A percentile compares a stretch with the other conserved stretches of the same genome.
Evolutionary conservation across 2,113 vertebrate genomes (phyloP).

Genomic region (Grus americana): DNA sequence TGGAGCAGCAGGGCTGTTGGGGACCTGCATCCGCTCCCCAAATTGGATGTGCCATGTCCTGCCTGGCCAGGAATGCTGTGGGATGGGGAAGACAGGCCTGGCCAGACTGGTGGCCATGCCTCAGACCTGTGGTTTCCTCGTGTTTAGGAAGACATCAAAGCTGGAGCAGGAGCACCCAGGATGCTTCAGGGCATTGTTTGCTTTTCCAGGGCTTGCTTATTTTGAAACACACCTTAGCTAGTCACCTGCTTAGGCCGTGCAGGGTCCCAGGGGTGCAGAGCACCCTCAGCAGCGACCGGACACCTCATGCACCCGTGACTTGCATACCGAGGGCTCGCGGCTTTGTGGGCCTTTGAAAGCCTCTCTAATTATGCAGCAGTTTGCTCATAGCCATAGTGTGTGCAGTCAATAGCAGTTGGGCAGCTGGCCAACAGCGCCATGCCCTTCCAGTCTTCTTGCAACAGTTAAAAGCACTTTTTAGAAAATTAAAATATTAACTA

Average conservation of each 20-base stretch:
- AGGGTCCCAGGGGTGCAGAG: neutral
- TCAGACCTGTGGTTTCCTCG: neutral
- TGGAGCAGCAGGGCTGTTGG: accelerated
- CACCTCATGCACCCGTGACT: neutral
- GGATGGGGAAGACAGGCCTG: too few species aligned
- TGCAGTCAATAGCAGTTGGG: neutral
- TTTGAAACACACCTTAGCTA: neutral
- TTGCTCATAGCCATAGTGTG: neutral
- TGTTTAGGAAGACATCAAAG: accelerated
- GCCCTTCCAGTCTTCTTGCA: neutral
- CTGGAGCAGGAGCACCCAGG: neutral
- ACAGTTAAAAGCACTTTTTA: neutral
- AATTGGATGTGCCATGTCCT: accelerated
- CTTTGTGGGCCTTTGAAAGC: neutral
- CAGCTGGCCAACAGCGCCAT: neutral
- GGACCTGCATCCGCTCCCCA: neutral
- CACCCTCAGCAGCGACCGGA: neutral
- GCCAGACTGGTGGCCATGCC: accelerated
- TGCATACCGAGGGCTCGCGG: neutral
- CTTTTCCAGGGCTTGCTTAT: neutral
- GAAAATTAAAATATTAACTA: neutral
- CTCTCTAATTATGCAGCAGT: neutral
- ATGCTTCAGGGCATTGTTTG: neutral
- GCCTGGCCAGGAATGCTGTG: accelerated
- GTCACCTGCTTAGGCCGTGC: neutral